Conservation (phyloP, 2,113 vertebrate genomes). For the Peromyscus polionotus region DNA sequence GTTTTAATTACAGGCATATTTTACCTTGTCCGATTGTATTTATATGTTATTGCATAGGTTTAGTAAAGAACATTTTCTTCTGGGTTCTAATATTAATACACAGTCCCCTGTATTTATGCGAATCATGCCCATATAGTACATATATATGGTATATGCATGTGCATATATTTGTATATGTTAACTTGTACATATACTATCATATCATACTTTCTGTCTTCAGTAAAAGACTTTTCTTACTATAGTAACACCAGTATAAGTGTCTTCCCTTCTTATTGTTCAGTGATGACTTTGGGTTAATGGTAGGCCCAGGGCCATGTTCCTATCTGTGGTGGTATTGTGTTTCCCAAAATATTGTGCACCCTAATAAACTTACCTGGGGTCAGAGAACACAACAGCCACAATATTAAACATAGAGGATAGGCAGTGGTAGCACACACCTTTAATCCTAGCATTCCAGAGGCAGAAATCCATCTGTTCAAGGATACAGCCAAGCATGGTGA, state of each 20-base stretch:
- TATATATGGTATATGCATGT: background rate
- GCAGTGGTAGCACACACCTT: too few species aligned
- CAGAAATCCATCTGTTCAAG: too few species aligned
- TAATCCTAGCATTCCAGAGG: too few species aligned
- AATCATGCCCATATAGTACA: background rate
- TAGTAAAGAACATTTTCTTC: background rate
- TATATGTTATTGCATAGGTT: background rate
- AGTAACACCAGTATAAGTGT: background rate
- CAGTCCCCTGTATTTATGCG: background rate
- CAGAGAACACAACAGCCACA: too few species aligned
- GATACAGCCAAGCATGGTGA: too few species aligned
- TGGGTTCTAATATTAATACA: background rate
- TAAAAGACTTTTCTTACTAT: background rate
- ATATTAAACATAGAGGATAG: too few species aligned
- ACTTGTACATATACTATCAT: background rate
- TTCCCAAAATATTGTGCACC: too few species aligned
- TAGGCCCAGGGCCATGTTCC: background rate
- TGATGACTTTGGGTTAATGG: background rate
- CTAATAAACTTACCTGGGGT: too few species aligned
- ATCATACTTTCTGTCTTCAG: background rate
- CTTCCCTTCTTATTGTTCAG: background rate
- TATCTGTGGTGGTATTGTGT: too few species aligned
- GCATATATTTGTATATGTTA: background rate
- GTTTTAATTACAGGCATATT: background rate
- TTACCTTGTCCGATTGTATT: background rate